A percentile compares a stretch with the other conserved stretches of the same genome.
phyloP scores from a whole-genome alignment of 2,113 vertebrate genomes.

The Neolamprologus sp. region DNA sequence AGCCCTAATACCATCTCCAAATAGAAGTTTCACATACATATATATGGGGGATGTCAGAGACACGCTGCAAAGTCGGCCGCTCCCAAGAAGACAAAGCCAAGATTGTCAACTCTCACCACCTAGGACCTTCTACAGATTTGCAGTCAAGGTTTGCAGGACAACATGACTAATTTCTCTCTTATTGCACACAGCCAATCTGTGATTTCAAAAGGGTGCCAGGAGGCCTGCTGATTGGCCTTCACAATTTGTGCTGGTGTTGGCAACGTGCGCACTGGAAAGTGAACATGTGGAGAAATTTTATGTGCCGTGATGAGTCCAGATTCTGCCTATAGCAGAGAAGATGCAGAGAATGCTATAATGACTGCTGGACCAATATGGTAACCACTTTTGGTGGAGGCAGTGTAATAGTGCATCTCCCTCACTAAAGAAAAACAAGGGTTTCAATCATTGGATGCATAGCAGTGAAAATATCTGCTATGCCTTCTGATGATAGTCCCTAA shows the following conservation, averaged over 20 bases:
- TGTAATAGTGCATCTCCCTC: not conserved
- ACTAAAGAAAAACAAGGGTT: not conserved
- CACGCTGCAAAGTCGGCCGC: not conserved
- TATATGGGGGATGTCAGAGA: not conserved
- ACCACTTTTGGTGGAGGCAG: not conserved
- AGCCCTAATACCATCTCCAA: not conserved
- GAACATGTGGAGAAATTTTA: not conserved
- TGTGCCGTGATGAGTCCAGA: not conserved
- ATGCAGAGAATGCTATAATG: not conserved
- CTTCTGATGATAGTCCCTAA: accelerated
- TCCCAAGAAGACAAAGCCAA: not conserved
- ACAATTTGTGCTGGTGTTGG: not conserved
- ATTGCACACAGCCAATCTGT: not conserved
- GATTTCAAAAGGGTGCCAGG: not conserved
- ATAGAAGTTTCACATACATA: accelerated
- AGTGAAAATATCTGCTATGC: accelerated
- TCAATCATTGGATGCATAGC: not conserved
- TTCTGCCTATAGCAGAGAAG: not conserved
- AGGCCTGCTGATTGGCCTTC: not conserved
- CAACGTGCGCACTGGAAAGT: not conserved
- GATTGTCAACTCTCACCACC: not conserved
- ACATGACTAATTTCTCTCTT: not conserved
- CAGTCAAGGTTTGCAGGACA: not conserved
- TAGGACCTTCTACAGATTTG: not conserved
- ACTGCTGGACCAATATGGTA: not conserved